A percentile compares a stretch with the other conserved stretches of the same genome.
phyloP scores from a whole-genome alignment of 2,888 invertebrate species.

The Halocaridina rubra region DNA sequence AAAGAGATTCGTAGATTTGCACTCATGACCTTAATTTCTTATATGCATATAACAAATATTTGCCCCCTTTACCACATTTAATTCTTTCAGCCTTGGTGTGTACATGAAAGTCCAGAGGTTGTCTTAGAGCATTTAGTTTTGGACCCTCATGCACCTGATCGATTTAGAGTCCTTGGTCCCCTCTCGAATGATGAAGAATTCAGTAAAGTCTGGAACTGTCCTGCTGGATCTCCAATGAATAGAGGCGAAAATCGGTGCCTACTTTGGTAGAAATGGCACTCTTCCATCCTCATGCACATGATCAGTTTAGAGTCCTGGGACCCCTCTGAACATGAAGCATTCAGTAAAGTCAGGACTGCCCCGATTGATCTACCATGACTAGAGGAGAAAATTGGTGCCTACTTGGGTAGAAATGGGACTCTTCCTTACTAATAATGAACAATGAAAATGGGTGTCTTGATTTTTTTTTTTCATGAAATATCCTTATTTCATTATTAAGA shows the following conservation, averaged over 20 bases:
- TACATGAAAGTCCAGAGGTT: conserved; percentile 20
- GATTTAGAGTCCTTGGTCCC: conserved; percentile 86
- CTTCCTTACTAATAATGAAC: conserved; percentile 73
- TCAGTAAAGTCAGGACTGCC: conserved; percentile 84
- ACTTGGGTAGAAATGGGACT: conserved; percentile 57
- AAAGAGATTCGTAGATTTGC: no score
- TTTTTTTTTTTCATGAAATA: no score
- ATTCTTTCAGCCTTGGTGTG: conserved; percentile 54
- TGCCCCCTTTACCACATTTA: no score
- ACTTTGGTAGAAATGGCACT: conserved; percentile 59
- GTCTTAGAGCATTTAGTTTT: conserved; percentile 19
- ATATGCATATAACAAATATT: no score
- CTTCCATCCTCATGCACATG: conserved; percentile 78
- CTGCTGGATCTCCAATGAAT: conserved; percentile 82
- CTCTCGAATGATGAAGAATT: conserved; percentile 88
- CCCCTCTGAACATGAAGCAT: conserved; percentile 86
- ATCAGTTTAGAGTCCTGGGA: conserved; percentile 86
- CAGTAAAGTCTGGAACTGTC: conserved; percentile 82
- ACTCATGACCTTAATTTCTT: no score
- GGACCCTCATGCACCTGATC: conserved; percentile 82
- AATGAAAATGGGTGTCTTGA: no score
- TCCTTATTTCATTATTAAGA: no score
- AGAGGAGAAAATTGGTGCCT: conserved; percentile 79
- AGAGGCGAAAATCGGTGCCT: conserved; percentile 79
- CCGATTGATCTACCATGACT: conserved; percentile 82